phyloP scores from a whole-genome alignment of 1,140 invertebrate species.

The Drosophila baimaii region DNA sequence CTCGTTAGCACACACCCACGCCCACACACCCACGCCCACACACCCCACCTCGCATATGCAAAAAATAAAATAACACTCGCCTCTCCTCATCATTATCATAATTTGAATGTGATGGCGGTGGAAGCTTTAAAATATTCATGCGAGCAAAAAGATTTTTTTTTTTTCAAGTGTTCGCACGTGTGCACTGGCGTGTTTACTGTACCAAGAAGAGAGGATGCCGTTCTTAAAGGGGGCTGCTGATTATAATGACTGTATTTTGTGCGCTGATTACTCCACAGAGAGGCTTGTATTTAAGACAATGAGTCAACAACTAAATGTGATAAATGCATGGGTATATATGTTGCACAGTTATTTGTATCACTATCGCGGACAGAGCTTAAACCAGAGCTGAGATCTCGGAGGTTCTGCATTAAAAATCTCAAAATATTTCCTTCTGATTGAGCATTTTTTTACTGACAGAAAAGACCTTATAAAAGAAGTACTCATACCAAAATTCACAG shows the following conservation, averaged over 20 bases:
- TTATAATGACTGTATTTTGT: constrained; percentile 64
- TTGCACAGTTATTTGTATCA: not conserved
- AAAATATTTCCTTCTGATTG: not conserved
- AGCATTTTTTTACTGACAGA: not conserved
- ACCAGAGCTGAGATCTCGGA: not conserved
- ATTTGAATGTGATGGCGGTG: constrained; percentile 71
- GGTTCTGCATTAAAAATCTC: not conserved
- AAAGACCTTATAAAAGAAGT: not conserved
- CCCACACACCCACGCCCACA: constrained; percentile 1
- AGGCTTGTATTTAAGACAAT: constrained; percentile 15
- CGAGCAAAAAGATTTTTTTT: constrained; percentile 59
- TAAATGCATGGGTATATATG: not conserved
- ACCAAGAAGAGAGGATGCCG: constrained; percentile 7
- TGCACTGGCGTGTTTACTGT: constrained; percentile 54
- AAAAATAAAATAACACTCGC: constrained; percentile 56
- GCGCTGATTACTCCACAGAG: constrained; percentile 45
- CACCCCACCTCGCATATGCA: constrained; percentile 17
- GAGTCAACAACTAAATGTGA: constrained; percentile 24
- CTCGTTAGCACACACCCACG: constrained; percentile 62
- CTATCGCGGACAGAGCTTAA: too few relatives aligned
- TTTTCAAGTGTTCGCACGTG: constrained; percentile 74
- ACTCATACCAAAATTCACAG: too few relatives aligned
- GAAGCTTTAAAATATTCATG: constrained; percentile 78
- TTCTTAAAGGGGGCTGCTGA: constrained; percentile 18
- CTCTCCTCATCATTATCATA: constrained; percentile 73